phyloP scores from a whole-genome alignment of 2,888 invertebrate genomes.

The Stramonita haemastoma region DNA sequence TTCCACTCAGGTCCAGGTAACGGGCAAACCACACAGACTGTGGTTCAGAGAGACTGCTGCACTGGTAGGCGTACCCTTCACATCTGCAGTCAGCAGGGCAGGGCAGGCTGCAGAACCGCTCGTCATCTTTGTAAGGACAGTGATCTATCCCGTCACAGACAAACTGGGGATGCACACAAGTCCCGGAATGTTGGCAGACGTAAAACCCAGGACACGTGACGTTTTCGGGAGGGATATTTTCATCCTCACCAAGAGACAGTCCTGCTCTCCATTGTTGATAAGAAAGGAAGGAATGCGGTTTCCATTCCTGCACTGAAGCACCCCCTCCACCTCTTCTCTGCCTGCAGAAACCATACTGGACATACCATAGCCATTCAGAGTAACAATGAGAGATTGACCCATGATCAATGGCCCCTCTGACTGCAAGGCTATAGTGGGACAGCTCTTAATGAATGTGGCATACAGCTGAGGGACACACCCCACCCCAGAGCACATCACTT shows the following conservation, averaged over 20 bases:
- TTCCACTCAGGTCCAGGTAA: conserved; percentile 35
- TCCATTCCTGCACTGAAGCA: conserved; percentile 25
- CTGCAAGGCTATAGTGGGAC: neutral
- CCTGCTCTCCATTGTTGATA: conserved; percentile 33
- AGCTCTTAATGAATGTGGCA: neutral
- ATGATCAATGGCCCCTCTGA: neutral
- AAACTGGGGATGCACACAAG: conserved; percentile 43
- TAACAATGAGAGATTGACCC: neutral
- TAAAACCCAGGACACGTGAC: conserved; percentile 43
- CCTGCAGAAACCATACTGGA: neutral
- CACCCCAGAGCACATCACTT: neutral
- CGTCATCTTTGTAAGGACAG: conserved; percentile 48
- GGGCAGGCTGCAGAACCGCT: conserved; percentile 31
- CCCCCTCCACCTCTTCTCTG: neutral
- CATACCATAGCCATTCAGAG: conserved; percentile 36
- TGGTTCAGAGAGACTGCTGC: neutral
- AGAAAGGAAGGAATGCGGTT: conserved; percentile 35
- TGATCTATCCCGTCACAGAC: conserved; percentile 47
- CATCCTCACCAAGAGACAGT: conserved; percentile 45
- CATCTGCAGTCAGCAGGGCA: conserved; percentile 33
- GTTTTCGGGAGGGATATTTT: conserved; percentile 26
- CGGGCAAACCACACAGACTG: neutral
- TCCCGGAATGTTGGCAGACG: conserved; percentile 32
- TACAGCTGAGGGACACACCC: neutral
- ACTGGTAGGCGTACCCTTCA: conserved; percentile 31